Conservation (phyloP, 2,113 vertebrate genomes). For the Setophaga kirtlandii region DNA sequence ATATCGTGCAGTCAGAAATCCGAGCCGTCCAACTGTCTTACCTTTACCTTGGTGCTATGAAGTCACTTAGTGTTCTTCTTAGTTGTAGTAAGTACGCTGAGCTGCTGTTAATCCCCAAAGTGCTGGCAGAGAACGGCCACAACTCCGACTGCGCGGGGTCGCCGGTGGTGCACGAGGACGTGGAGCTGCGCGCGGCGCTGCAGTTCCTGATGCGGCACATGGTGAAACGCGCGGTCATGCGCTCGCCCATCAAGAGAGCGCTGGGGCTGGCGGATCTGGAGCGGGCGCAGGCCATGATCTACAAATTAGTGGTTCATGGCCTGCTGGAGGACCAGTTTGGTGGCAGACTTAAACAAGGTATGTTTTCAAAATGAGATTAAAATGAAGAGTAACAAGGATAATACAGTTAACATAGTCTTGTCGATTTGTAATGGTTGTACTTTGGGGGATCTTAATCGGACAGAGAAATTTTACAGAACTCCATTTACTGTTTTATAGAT, state of each 20-base stretch:
- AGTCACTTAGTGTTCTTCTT: conserved; percentile 91
- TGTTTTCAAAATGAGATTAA: neutral
- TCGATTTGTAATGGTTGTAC: neutral
- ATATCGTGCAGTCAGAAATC: conserved; percentile 87
- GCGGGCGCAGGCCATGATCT: conserved; percentile 95
- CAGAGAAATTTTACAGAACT: neutral
- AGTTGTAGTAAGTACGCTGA: conserved; percentile 98
- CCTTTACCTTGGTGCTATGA: conserved; percentile 96
- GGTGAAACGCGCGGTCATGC: conserved; percentile 96
- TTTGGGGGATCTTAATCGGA: neutral
- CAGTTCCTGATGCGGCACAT: conserved; percentile 98
- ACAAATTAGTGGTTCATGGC: conserved; percentile 92
- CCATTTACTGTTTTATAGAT: neutral
- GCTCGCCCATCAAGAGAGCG: conserved; percentile 92
- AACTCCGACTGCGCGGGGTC: conserved; percentile 88
- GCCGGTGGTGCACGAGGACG: conserved; percentile 88
- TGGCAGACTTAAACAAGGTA: conserved; percentile 84
- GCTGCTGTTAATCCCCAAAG: conserved; percentile 92
- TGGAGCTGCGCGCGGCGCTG: conserved; percentile 90
- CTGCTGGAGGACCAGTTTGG: conserved; percentile 91
- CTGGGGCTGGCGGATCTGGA: conserved; percentile 93
- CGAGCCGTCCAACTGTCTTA: conserved; percentile 94
- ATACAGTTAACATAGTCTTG: neutral
- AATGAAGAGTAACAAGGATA: neutral
- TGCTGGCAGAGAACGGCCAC: conserved; percentile 89